Conservation (phyloP, 1,140 invertebrate genomes). For the Tetramorium parvispinum region DNA sequence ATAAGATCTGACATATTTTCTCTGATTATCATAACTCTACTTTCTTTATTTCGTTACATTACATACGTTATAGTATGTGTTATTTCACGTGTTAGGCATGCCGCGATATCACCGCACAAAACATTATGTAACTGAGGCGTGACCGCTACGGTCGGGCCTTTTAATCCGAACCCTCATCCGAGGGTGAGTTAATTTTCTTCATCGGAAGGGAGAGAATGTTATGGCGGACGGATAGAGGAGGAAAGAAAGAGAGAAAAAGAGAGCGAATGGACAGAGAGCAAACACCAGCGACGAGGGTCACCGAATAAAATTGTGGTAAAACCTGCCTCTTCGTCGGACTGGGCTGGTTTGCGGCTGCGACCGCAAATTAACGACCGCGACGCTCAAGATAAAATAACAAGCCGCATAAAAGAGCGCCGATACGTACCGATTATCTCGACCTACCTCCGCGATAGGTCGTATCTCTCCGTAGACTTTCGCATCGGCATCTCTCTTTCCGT, state of each 20-base stretch:
- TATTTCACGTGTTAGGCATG: constrained; percentile 5
- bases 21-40: not conserved
- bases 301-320: constrained; percentile 70
- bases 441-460: constrained; percentile 67
- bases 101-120: constrained; percentile 17
- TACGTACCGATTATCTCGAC: constrained; percentile 74
- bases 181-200: constrained; percentile 67
- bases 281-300: constrained; percentile 63
- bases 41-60: not conserved
- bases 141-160: constrained; percentile 23
- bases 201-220: not conserved
- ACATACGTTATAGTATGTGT: not conserved
- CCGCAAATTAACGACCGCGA: constrained; percentile 75
- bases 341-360: constrained; percentile 63
- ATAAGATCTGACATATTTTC: not conserved
- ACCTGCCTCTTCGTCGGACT: constrained; percentile 34
- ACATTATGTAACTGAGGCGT: constrained; percentile 49
- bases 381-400: constrained; percentile 75
- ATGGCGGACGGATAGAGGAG: not conserved
- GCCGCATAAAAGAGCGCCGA: constrained; percentile 70
- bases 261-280: constrained; percentile 35
- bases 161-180: constrained; percentile 49
- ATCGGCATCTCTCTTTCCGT: constrained; percentile 41
- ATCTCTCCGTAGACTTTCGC: not conserved
- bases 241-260: constrained; percentile 27